These are phyloP conservation scores for Spodoptera litura DNA, from an alignment of 1,140 invertebrate genomes.

Conservation along the genomic window DNA sequence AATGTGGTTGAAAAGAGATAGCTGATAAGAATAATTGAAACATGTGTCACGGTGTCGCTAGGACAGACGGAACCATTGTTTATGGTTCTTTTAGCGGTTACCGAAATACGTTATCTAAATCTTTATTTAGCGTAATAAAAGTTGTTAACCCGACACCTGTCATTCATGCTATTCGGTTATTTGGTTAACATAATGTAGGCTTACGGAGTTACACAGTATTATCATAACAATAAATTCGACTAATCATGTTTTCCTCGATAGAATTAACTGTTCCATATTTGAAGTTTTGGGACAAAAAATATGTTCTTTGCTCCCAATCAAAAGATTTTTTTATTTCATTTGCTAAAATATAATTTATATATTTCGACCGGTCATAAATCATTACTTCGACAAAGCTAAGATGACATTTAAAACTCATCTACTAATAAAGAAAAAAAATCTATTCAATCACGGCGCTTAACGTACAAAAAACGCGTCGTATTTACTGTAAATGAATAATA, in stretches of 20 bases:
- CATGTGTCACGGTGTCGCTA: slow-evolving; percentile 68
- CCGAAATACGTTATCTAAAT: slow-evolving; percentile 57
- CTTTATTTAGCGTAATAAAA: slow-evolving; percentile 69
- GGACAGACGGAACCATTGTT: slow-evolving; percentile 52
- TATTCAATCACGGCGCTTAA: not conserved
- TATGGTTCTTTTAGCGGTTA: slow-evolving; percentile 58
- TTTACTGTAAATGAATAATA: slow-evolving; percentile 34
- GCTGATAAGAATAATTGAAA: slow-evolving; percentile 80
- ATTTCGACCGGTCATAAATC: too few species aligned
- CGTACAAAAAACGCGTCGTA: not conserved
- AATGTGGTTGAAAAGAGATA: slow-evolving; percentile 68
- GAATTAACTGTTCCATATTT: not conserved
- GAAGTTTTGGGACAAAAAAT: not conserved
- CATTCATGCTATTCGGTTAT: slow-evolving; percentile 56
- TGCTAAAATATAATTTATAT: too few species aligned
- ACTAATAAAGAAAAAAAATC: too few species aligned
- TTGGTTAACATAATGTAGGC: slow-evolving; percentile 30
- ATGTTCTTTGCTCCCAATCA: too few species aligned
- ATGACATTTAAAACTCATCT: too few species aligned
- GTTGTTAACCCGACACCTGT: slow-evolving; percentile 73
- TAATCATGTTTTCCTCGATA: not conserved
- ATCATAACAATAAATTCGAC: slow-evolving; percentile 1
- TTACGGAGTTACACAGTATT: slow-evolving; percentile 24
- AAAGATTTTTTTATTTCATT: too few species aligned
- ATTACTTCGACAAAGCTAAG: too few species aligned